Conservation (phyloP, 1,140 invertebrate genomes). For the Dinothrombium tinctorium region DNA sequence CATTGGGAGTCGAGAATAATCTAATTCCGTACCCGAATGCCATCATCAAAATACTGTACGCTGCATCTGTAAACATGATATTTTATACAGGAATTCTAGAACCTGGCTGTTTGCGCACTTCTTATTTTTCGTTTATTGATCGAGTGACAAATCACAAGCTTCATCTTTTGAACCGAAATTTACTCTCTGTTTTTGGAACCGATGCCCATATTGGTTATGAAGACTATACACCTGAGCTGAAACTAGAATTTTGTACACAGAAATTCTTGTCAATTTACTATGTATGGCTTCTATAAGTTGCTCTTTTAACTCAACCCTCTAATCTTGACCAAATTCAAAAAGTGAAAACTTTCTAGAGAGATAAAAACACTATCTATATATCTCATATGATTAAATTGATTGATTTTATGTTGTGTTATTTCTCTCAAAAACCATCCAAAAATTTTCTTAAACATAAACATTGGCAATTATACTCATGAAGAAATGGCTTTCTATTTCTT, state of each 20-base stretch:
- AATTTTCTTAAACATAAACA: no score
- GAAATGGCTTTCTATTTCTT: no score
- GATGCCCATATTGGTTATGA: slow-evolving; percentile 13
- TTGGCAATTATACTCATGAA: no score
- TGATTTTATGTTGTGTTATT: no score
- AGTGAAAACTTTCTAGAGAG: no score
- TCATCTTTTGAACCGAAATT: slow-evolving; percentile 11
- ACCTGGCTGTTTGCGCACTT: slow-evolving; percentile 44
- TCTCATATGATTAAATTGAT: no score
- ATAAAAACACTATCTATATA: no score
- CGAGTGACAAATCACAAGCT: slow-evolving; percentile 42
- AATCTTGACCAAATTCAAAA: no score
- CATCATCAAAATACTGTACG: slow-evolving; percentile 35
- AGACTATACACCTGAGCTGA: slow-evolving; percentile 14
- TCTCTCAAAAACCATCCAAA: no score
- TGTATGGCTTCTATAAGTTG: slow-evolving; percentile 14
- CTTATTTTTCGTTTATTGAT: slow-evolving; percentile 57
- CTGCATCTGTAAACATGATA: slow-evolving; percentile 45
- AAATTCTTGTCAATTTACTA: slow-evolving; percentile 15
- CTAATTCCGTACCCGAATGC: slow-evolving; percentile 26
- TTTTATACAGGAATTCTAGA: slow-evolving; percentile 51
- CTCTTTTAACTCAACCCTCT: no score
- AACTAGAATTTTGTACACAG: slow-evolving; percentile 11
- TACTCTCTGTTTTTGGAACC: slow-evolving; percentile 14
- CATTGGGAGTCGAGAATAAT: slow-evolving; percentile 7